Percentiles rank a stretch among this genome's conserved stretches.
These are phyloP conservation scores for Antennarius striatus DNA, from an alignment of 2,113 vertebrate genomes.

Conservation along the genomic window DNA sequence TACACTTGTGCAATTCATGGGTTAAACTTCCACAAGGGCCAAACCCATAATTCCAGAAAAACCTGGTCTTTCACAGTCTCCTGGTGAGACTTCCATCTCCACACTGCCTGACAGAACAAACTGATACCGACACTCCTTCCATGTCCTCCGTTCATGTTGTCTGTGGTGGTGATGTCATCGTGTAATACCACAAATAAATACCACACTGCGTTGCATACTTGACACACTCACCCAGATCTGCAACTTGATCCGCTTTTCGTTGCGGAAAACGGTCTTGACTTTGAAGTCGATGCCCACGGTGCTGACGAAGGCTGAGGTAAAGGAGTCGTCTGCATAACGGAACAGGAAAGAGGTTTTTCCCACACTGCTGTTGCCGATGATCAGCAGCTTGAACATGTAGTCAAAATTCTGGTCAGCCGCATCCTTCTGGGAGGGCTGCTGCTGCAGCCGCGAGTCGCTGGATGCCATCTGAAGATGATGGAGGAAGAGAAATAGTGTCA, in stretches of 20 bases:
- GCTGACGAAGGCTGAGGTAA: conserved; percentile 90
- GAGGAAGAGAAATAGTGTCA: background rate
- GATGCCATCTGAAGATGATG: conserved; percentile 81
- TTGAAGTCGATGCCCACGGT: conserved; percentile 95
- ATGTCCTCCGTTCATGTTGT: too few relatives aligned
- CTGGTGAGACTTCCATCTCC: too few relatives aligned
- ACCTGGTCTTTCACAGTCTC: too few relatives aligned
- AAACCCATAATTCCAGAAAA: too few relatives aligned
- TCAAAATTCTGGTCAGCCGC: conserved; percentile 93
- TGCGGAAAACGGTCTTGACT: conserved; percentile 91
- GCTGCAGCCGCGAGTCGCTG: conserved; percentile 78
- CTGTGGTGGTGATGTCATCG: background rate
- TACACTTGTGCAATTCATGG: too few relatives aligned
- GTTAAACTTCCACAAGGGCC: too few relatives aligned
- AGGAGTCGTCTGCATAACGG: conserved; percentile 91
- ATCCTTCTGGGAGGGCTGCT: conserved; percentile 83
- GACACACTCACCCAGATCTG: conserved; percentile 88
- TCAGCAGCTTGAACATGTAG: conserved; percentile 93
- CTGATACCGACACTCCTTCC: too few relatives aligned
- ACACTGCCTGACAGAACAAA: too few relatives aligned
- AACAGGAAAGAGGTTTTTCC: conserved; percentile 94
- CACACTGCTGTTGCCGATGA: conserved; percentile 92
- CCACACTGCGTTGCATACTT: too few relatives aligned
- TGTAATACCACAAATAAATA: too few relatives aligned
- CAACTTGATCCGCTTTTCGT: conserved; percentile 92